Conservation (phyloP, 2,888 invertebrate genomes). For the Crocallis elinguaria region DNA sequence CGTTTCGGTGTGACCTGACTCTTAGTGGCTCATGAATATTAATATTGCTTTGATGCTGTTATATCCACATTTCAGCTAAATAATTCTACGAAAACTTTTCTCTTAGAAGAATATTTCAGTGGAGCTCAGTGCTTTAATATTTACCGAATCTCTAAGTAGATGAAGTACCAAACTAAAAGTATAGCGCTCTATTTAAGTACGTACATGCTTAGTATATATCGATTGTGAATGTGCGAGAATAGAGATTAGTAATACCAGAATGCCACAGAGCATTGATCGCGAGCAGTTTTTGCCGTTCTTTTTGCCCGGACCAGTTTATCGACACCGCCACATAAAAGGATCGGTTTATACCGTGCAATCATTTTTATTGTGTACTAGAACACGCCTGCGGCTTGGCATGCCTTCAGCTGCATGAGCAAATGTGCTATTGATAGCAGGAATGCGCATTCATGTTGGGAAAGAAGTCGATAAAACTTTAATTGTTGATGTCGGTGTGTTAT, state of each 20-base stretch:
- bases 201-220: no score
- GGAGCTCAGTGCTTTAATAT: neutral
- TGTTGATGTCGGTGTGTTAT: neutral
- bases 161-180: no score
- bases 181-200: neutral
- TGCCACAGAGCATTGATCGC: conserved; percentile 49
- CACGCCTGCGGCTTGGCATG: conserved; percentile 29
- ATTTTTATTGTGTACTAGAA: conserved; percentile 50
- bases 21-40: no score
- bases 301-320: conserved; percentile 55
- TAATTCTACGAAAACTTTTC: no score
- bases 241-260: conserved; percentile 27
- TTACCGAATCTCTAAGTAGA: no score
- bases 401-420: conserved; percentile 17
- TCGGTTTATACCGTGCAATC: conserved; percentile 50
- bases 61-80: no score
- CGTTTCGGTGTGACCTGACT: no score
- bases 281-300: conserved; percentile 43
- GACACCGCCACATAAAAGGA: conserved; percentile 48
- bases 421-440: conserved; percentile 17
- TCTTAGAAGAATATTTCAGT: no score
- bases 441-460: conserved; percentile 21
- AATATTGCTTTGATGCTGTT: no score
- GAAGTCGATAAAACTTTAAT: conserved; percentile 25
- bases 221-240: conserved; percentile 11